phyloP scores from a whole-genome alignment of 2,113 vertebrate species.

The Phaethon lepturus region DNA sequence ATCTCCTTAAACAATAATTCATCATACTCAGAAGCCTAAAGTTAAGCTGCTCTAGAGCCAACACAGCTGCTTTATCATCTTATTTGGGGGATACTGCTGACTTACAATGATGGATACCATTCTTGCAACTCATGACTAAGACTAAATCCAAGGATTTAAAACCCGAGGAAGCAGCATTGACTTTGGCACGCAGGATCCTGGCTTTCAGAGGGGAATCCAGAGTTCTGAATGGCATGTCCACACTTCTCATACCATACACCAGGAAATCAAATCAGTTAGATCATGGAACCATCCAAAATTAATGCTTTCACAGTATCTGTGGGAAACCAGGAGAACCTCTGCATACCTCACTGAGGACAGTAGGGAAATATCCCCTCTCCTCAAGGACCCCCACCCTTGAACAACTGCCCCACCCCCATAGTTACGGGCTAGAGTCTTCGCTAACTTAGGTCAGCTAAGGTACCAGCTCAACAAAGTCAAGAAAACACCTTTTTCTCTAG shows the following conservation, averaged over 20 bases:
- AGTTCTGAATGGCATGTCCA: neutral
- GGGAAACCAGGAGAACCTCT: neutral
- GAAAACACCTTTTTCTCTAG: neutral
- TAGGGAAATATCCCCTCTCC: neutral
- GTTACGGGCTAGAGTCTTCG: neutral
- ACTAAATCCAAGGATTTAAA: neutral
- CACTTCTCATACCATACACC: fast-evolving
- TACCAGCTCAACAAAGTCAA: neutral
- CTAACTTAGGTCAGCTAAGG: neutral
- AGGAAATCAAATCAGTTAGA: neutral
- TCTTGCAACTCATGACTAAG: neutral
- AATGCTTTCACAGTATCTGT: fast-evolving
- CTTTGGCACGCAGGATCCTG: neutral
- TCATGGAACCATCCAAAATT: neutral
- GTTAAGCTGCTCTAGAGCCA: conserved; percentile 56
- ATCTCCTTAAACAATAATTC: conserved; percentile 70
- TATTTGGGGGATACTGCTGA: conserved; percentile 37
- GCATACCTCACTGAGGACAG: neutral
- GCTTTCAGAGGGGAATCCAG: neutral
- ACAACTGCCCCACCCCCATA: no score
- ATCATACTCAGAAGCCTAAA: conserved; percentile 63
- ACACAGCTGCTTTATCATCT: conserved; percentile 63
- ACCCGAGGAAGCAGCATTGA: neutral
- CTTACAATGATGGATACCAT: neutral
- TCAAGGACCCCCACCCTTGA: neutral